Conservation (phyloP, 2,888 invertebrate genomes). For the Zaprionus bogoriensis region DNA sequence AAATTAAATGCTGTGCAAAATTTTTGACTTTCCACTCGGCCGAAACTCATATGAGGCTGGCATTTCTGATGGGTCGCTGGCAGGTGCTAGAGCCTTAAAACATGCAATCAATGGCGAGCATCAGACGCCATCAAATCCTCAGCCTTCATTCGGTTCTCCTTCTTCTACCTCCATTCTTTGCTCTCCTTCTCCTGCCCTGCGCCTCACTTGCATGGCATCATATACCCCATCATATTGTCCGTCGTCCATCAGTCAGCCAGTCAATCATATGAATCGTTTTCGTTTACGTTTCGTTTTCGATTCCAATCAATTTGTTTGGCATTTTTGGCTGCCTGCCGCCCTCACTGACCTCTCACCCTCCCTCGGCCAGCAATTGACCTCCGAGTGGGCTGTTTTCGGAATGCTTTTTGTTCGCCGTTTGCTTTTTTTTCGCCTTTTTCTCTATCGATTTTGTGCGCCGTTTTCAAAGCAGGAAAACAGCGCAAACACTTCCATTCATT, state of each 20-base stretch:
- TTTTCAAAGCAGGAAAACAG: slow-evolving; percentile 26
- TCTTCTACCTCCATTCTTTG: background rate
- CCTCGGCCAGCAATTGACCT: slow-evolving; percentile 18
- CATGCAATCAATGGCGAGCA: slow-evolving; percentile 52
- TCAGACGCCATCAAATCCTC: slow-evolving; percentile 21
- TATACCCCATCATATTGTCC: slow-evolving; percentile 23
- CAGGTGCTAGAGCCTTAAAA: slow-evolving; percentile 26
- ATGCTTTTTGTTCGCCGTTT: slow-evolving; percentile 21
- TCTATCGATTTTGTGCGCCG: slow-evolving; percentile 52
- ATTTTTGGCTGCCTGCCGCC: slow-evolving; percentile 58
- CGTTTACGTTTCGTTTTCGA: slow-evolving; percentile 76
- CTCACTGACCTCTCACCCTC: background rate
- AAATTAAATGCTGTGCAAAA: slow-evolving; percentile 39
- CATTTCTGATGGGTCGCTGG: background rate
- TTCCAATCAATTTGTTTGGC: slow-evolving; percentile 76
- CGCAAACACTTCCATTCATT: slow-evolving; percentile 30
- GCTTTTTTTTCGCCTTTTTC: slow-evolving; percentile 14
- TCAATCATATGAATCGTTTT: slow-evolving; percentile 75
- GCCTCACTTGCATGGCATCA: background rate
- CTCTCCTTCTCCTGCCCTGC: background rate
- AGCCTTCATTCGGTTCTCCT: background rate
- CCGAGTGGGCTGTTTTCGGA: slow-evolving; percentile 12
- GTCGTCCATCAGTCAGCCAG: slow-evolving; percentile 61
- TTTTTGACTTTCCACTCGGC: slow-evolving; percentile 21
- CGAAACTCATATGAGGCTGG: background rate